Conservation (phyloP, 2,888 invertebrate genomes). For the Drosophila falleni region DNA sequence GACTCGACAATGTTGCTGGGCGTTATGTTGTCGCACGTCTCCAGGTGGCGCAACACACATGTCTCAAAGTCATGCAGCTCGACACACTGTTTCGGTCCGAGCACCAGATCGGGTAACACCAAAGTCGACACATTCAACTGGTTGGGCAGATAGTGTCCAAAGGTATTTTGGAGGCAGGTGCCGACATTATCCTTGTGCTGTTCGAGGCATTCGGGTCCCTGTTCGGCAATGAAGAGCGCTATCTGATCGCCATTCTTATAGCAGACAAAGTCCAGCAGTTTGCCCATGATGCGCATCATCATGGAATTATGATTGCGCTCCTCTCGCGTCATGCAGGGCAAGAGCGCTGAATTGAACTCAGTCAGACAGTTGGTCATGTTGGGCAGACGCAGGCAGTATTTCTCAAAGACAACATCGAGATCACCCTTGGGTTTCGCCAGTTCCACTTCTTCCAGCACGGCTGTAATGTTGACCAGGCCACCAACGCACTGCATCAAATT, state of each 20-base stretch:
- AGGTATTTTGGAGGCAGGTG: slow-evolving; percentile 88
- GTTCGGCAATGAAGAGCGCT: slow-evolving; percentile 92
- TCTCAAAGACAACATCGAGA: slow-evolving; percentile 89
- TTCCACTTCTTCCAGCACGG: slow-evolving; percentile 89
- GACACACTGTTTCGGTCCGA: slow-evolving; percentile 86
- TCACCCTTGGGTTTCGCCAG: slow-evolving; percentile 88
- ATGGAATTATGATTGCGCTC: slow-evolving; percentile 88
- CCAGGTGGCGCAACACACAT: slow-evolving; percentile 83
- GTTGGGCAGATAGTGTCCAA: slow-evolving; percentile 86
- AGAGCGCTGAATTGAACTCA: slow-evolving; percentile 87
- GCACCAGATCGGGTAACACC: slow-evolving; percentile 87
- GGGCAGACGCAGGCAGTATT: slow-evolving; percentile 88
- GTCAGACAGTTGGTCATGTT: slow-evolving; percentile 87
- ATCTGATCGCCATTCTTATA: slow-evolving; percentile 92
- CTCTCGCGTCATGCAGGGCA: slow-evolving; percentile 88
- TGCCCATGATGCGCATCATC: slow-evolving; percentile 88
- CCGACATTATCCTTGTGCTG: slow-evolving; percentile 87
- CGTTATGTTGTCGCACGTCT: slow-evolving; percentile 90
- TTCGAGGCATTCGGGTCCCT: slow-evolving; percentile 90
- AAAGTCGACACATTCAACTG: slow-evolving; percentile 39
- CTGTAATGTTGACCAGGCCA: slow-evolving; percentile 87
- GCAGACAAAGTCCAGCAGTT: slow-evolving; percentile 88
- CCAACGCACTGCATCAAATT: slow-evolving; percentile 53
- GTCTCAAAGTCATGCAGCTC: slow-evolving; percentile 78
- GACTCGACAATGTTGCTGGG: slow-evolving; percentile 92